Conservation (phyloP, 2,888 invertebrate species). For the Oscheius myriophilus region DNA sequence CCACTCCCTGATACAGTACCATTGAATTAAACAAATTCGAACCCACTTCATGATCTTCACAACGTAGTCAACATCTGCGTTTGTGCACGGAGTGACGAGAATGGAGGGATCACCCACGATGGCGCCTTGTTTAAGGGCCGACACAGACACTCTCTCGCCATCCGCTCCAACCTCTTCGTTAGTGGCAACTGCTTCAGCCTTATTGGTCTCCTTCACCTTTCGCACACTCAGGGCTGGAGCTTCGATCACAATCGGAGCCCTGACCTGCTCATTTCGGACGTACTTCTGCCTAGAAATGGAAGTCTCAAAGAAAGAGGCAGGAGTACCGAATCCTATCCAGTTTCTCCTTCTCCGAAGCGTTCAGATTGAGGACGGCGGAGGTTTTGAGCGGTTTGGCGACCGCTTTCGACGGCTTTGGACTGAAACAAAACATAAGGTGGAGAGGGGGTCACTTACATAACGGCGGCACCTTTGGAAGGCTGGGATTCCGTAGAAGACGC, state of each 20-base stretch:
- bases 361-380: neutral
- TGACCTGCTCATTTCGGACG: neutral
- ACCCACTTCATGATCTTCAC: conserved; percentile 1
- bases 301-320: too few species aligned
- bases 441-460: too few species aligned
- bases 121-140: neutral
- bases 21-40: neutral
- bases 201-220: conserved; percentile 12
- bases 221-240: conserved; percentile 9
- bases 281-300: conserved; percentile 1
- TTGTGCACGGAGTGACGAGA: conserved; percentile 10
- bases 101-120: conserved; percentile 12
- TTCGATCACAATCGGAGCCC: conserved; percentile 15
- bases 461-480: too few species aligned
- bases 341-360: neutral
- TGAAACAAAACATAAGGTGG: too few species aligned
- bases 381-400: too few species aligned
- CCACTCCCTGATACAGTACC: conserved; percentile 8
- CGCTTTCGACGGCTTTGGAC: too few species aligned
- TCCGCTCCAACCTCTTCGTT: conserved; percentile 16
- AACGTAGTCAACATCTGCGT: conserved; percentile 1
- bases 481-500: too few species aligned
- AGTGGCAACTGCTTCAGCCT: conserved; percentile 5
- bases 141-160: conserved; percentile 6
- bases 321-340: conserved; percentile 10